Conservation (phyloP, 2,888 invertebrate genomes). For the Drosophila lacicola region DNA sequence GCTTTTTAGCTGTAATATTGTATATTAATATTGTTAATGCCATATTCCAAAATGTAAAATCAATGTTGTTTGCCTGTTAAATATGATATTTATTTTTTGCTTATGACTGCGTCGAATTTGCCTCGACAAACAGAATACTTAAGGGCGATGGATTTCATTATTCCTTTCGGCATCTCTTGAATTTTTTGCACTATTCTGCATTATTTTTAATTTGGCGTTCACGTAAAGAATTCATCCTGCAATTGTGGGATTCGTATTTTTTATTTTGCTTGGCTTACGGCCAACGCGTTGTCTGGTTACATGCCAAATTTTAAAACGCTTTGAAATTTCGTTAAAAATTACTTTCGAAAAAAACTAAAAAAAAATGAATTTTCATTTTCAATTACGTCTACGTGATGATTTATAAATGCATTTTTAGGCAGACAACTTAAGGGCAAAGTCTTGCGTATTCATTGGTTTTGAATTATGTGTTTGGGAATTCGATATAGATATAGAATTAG, state of each 20-base stretch:
- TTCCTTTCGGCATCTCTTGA: slow-evolving; percentile 28
- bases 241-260: slow-evolving; percentile 32
- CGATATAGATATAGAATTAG: slow-evolving; percentile 1
- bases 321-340: slow-evolving; percentile 58
- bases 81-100: slow-evolving; percentile 19
- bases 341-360: slow-evolving; percentile 51
- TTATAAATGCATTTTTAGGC: slow-evolving; percentile 50
- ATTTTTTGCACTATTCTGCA: slow-evolving; percentile 31
- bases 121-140: slow-evolving; percentile 25
- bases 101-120: neutral
- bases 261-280: slow-evolving; percentile 48
- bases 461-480: neutral
- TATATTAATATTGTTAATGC: slow-evolving; percentile 26
- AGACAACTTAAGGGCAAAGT: slow-evolving; percentile 2
- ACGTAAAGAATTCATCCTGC: slow-evolving; percentile 43
- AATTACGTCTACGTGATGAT: slow-evolving; percentile 70
- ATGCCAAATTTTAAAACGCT: slow-evolving; percentile 65
- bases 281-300: slow-evolving; percentile 65
- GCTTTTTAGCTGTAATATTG: slow-evolving; percentile 14
- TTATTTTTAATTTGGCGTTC: slow-evolving; percentile 56
- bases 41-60: slow-evolving; percentile 47
- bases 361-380: slow-evolving; percentile 50
- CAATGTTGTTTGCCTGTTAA: slow-evolving; percentile 40
- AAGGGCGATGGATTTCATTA: slow-evolving; percentile 23
- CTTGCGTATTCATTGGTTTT: neutral